A percentile compares a stretch with the other conserved stretches of the same genome.
Evolutionary conservation across 2,113 vertebrate genomes (phyloP).

Genomic region (Pipra filicauda): DNA sequence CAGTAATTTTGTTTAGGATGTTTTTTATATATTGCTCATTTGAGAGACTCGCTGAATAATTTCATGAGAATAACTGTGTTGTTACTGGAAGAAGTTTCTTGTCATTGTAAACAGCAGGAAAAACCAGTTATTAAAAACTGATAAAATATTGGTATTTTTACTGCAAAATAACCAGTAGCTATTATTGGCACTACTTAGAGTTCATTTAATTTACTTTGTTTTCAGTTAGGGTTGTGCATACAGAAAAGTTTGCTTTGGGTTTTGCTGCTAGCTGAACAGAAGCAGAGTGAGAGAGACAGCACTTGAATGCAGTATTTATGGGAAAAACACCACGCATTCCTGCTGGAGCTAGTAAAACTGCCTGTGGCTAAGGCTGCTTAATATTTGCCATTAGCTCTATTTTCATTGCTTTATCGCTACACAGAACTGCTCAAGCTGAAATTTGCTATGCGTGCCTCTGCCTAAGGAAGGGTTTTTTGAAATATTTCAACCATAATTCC

Average conservation of each 20-base stretch:
- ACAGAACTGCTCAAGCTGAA: conserved; percentile 28
- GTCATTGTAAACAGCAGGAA: conserved; percentile 18
- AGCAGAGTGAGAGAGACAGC: not conserved
- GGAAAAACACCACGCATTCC: not conserved
- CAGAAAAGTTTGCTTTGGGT: conserved; percentile 19
- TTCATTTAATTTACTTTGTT: conserved; percentile 28
- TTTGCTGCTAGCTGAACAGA: conserved; percentile 18
- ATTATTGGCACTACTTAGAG: conserved; percentile 12
- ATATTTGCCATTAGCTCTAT: conserved; percentile 24
- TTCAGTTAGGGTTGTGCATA: conserved; percentile 22
- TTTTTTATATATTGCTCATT: not conserved
- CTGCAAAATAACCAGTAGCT: conserved; percentile 23
- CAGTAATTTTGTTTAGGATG: conserved; percentile 6
- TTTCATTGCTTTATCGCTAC: conserved; percentile 1
- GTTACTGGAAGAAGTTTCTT: conserved; percentile 18
- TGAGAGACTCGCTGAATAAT: conserved; percentile 4
- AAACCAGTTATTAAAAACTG: conserved; percentile 32
- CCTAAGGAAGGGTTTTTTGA: not conserved
- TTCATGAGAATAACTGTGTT: not conserved
- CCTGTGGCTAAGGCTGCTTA: conserved; percentile 12
- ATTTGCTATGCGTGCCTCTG: not conserved
- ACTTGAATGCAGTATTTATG: conserved; percentile 12
- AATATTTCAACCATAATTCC: not conserved
- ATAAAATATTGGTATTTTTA: conserved; percentile 26
- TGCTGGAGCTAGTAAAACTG: conserved; percentile 2